Evolutionary conservation across 2,113 vertebrate species (phyloP).

Genomic region (Otocyon megalotis): DNA sequence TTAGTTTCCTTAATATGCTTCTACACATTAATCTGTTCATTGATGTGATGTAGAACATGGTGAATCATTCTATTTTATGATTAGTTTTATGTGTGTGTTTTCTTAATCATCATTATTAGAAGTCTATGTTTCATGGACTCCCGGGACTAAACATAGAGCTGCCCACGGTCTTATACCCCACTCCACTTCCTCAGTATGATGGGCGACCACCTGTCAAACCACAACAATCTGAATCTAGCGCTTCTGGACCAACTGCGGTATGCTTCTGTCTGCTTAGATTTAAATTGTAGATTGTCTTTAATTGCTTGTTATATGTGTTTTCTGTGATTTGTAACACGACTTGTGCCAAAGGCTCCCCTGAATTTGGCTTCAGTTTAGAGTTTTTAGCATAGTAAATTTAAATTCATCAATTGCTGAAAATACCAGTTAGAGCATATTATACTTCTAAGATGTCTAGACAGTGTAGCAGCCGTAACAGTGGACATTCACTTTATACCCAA

Average conservation of each 20-base stretch:
- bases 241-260: constrained; percentile 88
- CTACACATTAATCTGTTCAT: constrained; percentile 13
- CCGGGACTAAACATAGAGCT: constrained; percentile 94
- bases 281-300: neutral
- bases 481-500: neutral
- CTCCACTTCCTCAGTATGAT: constrained; percentile 95
- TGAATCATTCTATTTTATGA: neutral
- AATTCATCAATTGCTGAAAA: constrained; percentile 17
- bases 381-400: constrained; percentile 50
- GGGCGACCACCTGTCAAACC: constrained; percentile 84
- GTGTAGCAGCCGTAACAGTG: neutral
- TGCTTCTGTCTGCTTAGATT: neutral
- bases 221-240: constrained; percentile 83
- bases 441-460: neutral
- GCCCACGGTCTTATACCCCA: constrained; percentile 93
- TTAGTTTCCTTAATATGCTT: neutral
- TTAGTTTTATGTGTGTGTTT: constrained; percentile 1
- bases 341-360: neutral
- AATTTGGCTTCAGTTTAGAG: constrained; percentile 32
- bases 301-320: neutral
- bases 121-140: constrained; percentile 95
- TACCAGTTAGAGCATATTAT: neutral
- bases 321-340: neutral
- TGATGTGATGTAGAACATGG: neutral
- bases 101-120: constrained; percentile 85